Conservation (phyloP, 2,797 vertebrate genomes). For the Microhierax caerulescens region DNA sequence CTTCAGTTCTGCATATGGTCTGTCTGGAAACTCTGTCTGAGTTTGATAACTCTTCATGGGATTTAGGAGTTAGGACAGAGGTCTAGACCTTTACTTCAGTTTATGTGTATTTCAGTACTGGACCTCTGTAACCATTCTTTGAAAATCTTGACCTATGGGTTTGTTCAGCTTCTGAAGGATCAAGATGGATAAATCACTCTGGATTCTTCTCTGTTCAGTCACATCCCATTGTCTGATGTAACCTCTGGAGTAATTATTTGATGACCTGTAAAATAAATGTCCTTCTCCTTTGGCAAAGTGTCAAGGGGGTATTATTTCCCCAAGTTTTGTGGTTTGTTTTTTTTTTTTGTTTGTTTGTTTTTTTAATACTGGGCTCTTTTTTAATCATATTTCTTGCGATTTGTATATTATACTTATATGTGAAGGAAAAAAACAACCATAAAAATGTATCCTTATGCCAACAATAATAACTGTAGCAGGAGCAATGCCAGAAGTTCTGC, state of each 20-base stretch:
- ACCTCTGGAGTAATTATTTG: neutral
- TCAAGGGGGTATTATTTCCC: neutral
- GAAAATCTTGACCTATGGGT: neutral
- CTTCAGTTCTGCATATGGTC: neutral
- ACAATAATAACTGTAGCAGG: neutral
- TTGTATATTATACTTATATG: neutral
- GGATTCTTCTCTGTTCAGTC: neutral
- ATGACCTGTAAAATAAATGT: neutral
- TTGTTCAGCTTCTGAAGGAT: neutral
- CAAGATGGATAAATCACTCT: neutral
- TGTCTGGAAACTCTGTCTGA: neutral
- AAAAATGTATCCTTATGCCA: neutral
- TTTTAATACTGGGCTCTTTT: neutral
- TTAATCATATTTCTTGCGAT: neutral
- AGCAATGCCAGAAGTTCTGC: neutral
- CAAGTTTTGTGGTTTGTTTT: too few relatives aligned
- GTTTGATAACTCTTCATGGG: neutral
- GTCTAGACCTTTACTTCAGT: neutral
- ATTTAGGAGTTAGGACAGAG: neutral
- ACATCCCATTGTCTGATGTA: neutral
- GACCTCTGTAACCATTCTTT: neutral
- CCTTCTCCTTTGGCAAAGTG: neutral
- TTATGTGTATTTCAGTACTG: neutral
- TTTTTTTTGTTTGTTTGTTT: too few relatives aligned
- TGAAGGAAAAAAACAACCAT: neutral